Evolutionary conservation across 1,140 invertebrate species (phyloP), one percentile per base, ranked within the genome.

Genomic region (Formica exsecta): DNA sequence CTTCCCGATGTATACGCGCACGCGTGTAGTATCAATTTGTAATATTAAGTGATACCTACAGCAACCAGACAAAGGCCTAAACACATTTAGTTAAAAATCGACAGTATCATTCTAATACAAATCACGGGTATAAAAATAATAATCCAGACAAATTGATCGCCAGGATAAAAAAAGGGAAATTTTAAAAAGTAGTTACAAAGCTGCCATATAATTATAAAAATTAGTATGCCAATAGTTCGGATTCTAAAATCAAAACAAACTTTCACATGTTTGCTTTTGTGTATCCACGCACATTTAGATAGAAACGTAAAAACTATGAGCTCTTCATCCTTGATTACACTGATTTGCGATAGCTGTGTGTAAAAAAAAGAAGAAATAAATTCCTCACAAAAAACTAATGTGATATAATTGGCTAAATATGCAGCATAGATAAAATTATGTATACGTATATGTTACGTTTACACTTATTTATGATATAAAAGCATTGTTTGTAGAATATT

Each of bases 21-120:
- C 16, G 38, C 44, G 36, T 38, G 51, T 68, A 54, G 38, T 57
- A 80, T 57, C 65, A 61, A 73, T 61, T 81, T 44, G 19, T 81
- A 81, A 61, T 59, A 36, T n/a, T 36, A 73, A 83, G 54, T 61
- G n/a, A 81, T 83, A 74, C 16, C 32, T 80, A 73, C 38, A 48
- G 54, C n/a, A 62, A 73, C 66, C 66, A 83, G 16, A 73, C 61
- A 81, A 89, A 36, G 88, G 87, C 87, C 87, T 89, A 89, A 86
- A 36, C 64, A 36, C 51, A 77, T 83, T 83, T 73, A 83, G 65
- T 89, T 89, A 75, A 89, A 71, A 66, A 64, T 85, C 68, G 68
- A 68, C 48, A 51, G 48, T 38, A 68, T 89, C 68, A 66, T 61
- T 86, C 77, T 89, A 86, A 54, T 89, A 88, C 65, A 86, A 61